Evolutionary conservation across 2,888 invertebrate species (phyloP), one percentile per base, ranked within the genome.

Genomic region (Epinotia nisella): DNA sequence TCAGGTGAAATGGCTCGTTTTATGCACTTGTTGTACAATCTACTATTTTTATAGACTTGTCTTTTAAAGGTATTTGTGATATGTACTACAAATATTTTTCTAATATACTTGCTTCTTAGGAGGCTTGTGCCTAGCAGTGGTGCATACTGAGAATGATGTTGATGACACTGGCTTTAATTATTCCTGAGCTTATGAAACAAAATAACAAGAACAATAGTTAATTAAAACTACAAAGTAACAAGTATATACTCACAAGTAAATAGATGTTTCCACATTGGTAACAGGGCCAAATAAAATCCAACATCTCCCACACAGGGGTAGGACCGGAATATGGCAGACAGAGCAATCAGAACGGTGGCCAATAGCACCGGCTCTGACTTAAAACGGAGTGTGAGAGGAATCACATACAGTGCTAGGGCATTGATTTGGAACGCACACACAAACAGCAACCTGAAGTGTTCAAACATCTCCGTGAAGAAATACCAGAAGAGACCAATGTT

Each of bases 381-480:
- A 80, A 98, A 95, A 82, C 97, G 95, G 51, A 98, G 90, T 9
- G 97, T 96, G 35, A 99, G 91, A 0, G 99, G 99, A 17, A 98
- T 94, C 70, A 98, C 95, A 88, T 99, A 99, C 64, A 99, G 93
- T 56, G 98, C 95, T 70, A 98, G 95, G 4, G 97, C 98, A 90
- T 99, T 99, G 80, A 99, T 96, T 95, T 99, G 99, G 88, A 99
- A 99, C 78, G 99, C 98, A 85, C 97, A 98, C 29, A 99, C 96
- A 91, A 99, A 99, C 82, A 99, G 95, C 75, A 97, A 95, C 65
- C 98, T 96, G 85, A 99, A 99, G 90, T 99, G 99, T 82, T 99
- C 99, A 94, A 99, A 99, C 98, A 99, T 99, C 94, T 99, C 99
- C 0, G 99, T 99, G 89, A 99, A 99, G 92, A 99, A 99, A 86